Evolutionary conservation across 1,140 invertebrate genomes (phyloP).

Genomic region (Cardiocondyla obscurior): DNA sequence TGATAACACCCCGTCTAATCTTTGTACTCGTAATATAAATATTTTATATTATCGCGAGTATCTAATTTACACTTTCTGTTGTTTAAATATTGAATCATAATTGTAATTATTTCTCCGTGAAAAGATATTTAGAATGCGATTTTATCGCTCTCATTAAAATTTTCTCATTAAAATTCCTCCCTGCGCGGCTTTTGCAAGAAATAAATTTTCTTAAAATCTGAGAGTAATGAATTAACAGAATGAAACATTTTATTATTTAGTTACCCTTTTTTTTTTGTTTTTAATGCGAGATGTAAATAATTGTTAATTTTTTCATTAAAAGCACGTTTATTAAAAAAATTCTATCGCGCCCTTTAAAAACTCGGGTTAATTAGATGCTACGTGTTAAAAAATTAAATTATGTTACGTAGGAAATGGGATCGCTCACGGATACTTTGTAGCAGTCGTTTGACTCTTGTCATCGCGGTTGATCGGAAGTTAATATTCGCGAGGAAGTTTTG

Average conservation of each 20-base stretch:
- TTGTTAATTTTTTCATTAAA: too few species aligned
- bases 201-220: background rate
- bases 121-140: too few species aligned
- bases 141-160: too few species aligned
- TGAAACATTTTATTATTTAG: background rate
- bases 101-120: too few species aligned
- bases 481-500: constrained; percentile 2
- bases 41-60: background rate
- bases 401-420: background rate
- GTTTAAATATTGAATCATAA: background rate
- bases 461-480: background rate
- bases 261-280: too few species aligned
- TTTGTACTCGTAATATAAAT: background rate
- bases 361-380: background rate
- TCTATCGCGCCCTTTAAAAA: background rate
- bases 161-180: background rate
- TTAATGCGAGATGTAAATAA: too few species aligned
- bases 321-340: too few species aligned
- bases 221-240: background rate
- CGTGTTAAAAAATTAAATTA: constrained; percentile 1
- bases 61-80: background rate
- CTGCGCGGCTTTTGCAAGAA: background rate
- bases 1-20: constrained; percentile 4
- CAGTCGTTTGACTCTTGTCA: background rate
- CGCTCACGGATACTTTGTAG: background rate